Evolutionary conservation across 1,140 invertebrate genomes (phyloP), one percentile per base, ranked within the genome.

Genomic region (Condylostylus longicornis): DNA sequence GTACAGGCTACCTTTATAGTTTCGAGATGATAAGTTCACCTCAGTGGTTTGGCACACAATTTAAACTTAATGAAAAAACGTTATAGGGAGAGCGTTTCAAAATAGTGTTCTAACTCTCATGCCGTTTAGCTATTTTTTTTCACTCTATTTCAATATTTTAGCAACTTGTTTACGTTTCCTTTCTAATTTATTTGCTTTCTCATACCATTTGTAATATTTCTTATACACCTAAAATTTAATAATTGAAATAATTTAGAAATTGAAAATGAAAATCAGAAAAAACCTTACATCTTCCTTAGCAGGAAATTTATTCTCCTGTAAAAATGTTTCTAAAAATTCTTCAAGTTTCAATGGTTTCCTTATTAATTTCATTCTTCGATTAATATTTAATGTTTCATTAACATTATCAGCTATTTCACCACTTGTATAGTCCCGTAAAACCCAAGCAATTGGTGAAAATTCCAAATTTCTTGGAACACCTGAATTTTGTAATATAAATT

Each of bases 401-500:
- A 74, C 45, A 2, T 63, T 58, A 19, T 63, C 41, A 10, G 55
- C 58, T 17, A 83, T 70, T 19, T 69, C 62, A 7, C 70, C 66
- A 4, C 77, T 54, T 4, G 76, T 72, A 52, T 75, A 78, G 3
- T 72, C 70, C 35, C 74, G 63, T 3, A 76, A 69, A 7, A 77
- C 54, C 42, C 68, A 74, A 1, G 78, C 69, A 19, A 85, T 49
- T 3, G 70, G 64, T 5, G 77, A 74, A 5, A 81, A 55, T 38
- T 80, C 68, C 25, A 83, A 64, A 33, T 69, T 56, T 8, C 66
- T 38, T 20, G 54, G 33, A 17, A 46, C 44, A 18, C 75, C 58
- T 23, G 75, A 56, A 47, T 69, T 69, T 33, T 60, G 54, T 50
- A 67, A 65, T 23, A 77, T 41, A 9, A 69, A 45, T 42, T 70